Base-by-base conservation (phyloP, 2,888 invertebrate genomes). In the Nomada ruficornis region DNA sequence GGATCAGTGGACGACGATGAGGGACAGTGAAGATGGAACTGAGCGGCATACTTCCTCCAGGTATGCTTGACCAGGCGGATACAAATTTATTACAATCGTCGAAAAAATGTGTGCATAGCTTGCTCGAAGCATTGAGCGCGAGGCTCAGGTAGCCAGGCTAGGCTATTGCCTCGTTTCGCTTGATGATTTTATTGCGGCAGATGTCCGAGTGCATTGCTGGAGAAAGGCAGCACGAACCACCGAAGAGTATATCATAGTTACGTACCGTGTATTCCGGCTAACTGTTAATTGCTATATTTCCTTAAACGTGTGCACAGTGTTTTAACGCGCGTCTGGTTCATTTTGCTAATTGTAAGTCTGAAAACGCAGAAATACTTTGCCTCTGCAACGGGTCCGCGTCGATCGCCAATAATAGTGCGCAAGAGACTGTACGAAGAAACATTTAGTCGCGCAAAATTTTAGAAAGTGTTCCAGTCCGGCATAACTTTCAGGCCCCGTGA, bases 401-500 rank as follows among this genome's bases (percentile, higher is more conserved):
- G 44, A 36, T 59, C 10, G 54, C 23, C 42, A 52, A 63, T 54
- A 11, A 72, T 47, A 44, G 29, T 10, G 36, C 1, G 36, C 36
- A 59, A 59, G 54, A 70, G 64, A 70, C 60, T 18, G 55, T 36
- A 23, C 26, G 60, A 60, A 26, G 42, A 26, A 29, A 64, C 18
- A 69, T 69, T 29, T 47, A 36, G 59, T 20, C 62, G 73, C 55
- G 77, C 74, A 75, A 76, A 82, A 80, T 80, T 82, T 68, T 82
- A 76, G 80, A 82, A 82, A 80, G 80, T 76, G 72, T 47, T 55
- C 54, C 55, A 23, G 47, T 47, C 59, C 71, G 36, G 68, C 67
- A 55, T 71, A 72, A 82, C 82, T 86, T 70, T 73, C 83, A 36
- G 81, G 69, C 80, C 44, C 10, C 72, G 71, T 64, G 55, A 47